Evolutionary conservation across 2,888 invertebrate genomes (phyloP).

Genomic region (Limnephilus auricula): DNA sequence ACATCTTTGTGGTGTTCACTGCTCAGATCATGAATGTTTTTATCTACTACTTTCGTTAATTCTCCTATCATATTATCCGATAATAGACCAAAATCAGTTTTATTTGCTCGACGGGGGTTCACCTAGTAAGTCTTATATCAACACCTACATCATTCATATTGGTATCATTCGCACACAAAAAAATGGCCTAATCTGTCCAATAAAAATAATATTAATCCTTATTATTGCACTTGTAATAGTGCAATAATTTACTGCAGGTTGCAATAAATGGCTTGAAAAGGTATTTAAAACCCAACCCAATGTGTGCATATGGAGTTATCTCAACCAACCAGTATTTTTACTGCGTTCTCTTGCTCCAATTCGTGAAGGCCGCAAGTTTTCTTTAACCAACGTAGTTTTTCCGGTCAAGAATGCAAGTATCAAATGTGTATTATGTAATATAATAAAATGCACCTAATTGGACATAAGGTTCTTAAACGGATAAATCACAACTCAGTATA

Average conservation of each 20-base stretch:
- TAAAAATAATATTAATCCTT: neutral
- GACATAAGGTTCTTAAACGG: neutral
- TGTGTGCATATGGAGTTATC: neutral
- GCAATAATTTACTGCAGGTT: neutral
- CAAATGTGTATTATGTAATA: neutral
- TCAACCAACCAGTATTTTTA: neutral
- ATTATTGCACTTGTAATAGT: neutral
- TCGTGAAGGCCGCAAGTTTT: constrained; percentile 9
- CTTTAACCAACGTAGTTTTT: neutral
- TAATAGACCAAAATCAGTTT: neutral
- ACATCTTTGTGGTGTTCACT: too few relatives aligned
- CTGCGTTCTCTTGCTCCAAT: constrained; percentile 20
- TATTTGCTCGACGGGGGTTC: neutral
- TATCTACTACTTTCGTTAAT: too few relatives aligned
- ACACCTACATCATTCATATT: neutral
- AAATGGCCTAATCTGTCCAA: neutral
- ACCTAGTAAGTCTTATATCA: neutral
- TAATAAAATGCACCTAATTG: neutral
- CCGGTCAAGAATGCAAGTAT: neutral
- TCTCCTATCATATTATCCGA: too few relatives aligned
- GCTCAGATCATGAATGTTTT: too few relatives aligned
- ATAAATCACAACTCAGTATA: neutral
- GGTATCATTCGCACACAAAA: neutral
- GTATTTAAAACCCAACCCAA: neutral
- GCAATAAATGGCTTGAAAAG: neutral